A percentile compares a stretch with the other conserved stretches of the same genome.
Evolutionary conservation across 1,140 invertebrate genomes (phyloP).

Genomic region (Cephus cinctus): DNA sequence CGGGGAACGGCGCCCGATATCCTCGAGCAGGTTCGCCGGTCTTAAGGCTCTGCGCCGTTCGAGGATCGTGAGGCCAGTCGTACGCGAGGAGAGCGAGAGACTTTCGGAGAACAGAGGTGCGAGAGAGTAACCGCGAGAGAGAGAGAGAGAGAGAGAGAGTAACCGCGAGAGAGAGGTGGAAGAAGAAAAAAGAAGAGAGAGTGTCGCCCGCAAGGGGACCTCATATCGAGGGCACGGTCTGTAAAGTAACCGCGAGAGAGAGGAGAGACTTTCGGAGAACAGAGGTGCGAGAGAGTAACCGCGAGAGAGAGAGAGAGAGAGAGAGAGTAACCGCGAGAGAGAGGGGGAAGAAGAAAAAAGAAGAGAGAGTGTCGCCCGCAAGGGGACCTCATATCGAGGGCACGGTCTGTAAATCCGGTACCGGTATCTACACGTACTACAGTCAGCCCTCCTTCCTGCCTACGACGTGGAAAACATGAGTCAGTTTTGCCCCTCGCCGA

Average conservation of each 20-base stretch:
- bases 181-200: not conserved
- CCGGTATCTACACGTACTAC: too few relatives aligned
- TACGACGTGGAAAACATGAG: too few relatives aligned
- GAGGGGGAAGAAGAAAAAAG: constrained; percentile 10
- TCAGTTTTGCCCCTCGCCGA: too few relatives aligned
- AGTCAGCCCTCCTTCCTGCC: too few relatives aligned
- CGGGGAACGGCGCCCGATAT: too few relatives aligned
- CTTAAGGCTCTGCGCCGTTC: too few relatives aligned
- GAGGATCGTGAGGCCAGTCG: too few relatives aligned
- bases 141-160: not conserved
- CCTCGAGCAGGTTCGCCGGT: too few relatives aligned
- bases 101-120: too few relatives aligned
- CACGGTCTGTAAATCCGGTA: too few relatives aligned
- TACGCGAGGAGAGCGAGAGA: too few relatives aligned
- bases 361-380: constrained; percentile 4
- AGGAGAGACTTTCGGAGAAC: constrained; percentile 3
- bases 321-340: constrained; percentile 5
- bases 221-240: constrained; percentile 5
- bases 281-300: not conserved
- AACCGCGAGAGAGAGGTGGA: not conserved
- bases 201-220: not conserved
- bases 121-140: not conserved
- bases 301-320: constrained; percentile 9
- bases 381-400: too few relatives aligned
- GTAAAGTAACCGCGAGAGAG: not conserved